Percentiles rank a stretch among this genome's conserved stretches.
Conservation (phyloP, 2,113 vertebrate species). For the Hippocampus mohnikei region DNA sequence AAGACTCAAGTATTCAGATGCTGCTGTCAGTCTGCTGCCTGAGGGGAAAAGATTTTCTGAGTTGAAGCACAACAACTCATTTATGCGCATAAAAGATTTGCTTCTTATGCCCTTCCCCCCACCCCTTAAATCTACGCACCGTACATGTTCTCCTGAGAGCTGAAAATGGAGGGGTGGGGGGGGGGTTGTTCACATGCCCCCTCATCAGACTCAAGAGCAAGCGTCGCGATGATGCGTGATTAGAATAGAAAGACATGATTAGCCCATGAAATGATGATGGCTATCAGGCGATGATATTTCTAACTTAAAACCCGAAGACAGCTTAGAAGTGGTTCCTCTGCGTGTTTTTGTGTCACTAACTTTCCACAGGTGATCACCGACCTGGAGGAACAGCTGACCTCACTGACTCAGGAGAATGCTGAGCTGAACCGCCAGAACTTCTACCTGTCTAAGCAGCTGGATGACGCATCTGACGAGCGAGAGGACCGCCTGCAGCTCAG, state of each 20-base stretch:
- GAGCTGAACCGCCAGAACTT: slow-evolving; percentile 98
- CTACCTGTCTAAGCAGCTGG: slow-evolving; percentile 90
- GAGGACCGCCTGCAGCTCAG: slow-evolving; percentile 84
- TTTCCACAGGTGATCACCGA: slow-evolving; percentile 88
- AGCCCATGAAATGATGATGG: background rate
- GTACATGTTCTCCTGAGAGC: slow-evolving; percentile 31
- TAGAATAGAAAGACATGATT: slow-evolving; percentile 50
- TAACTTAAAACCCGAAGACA: background rate
- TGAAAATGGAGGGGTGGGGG: slow-evolving; percentile 10
- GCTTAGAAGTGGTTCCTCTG: background rate
- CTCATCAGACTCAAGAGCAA: slow-evolving; percentile 24
- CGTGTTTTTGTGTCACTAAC: background rate
- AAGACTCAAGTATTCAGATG: slow-evolving; percentile 36
- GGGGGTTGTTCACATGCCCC: slow-evolving; percentile 18
- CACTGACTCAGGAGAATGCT: slow-evolving; percentile 90
- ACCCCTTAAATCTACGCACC: slow-evolving; percentile 32
- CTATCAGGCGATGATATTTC: background rate
- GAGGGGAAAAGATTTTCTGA: slow-evolving; percentile 29
- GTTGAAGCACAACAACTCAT: slow-evolving; percentile 42
- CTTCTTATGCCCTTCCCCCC: slow-evolving; percentile 1
- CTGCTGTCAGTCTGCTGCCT: slow-evolving; percentile 41
- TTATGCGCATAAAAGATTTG: slow-evolving; percentile 56
- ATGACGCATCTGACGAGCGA: slow-evolving; percentile 84
- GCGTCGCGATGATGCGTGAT: slow-evolving; percentile 38
- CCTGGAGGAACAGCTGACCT: slow-evolving; percentile 93